These are phyloP conservation scores for Thunnus thynnus DNA, from an alignment of 2,113 vertebrate species.

Conservation along the genomic window DNA sequence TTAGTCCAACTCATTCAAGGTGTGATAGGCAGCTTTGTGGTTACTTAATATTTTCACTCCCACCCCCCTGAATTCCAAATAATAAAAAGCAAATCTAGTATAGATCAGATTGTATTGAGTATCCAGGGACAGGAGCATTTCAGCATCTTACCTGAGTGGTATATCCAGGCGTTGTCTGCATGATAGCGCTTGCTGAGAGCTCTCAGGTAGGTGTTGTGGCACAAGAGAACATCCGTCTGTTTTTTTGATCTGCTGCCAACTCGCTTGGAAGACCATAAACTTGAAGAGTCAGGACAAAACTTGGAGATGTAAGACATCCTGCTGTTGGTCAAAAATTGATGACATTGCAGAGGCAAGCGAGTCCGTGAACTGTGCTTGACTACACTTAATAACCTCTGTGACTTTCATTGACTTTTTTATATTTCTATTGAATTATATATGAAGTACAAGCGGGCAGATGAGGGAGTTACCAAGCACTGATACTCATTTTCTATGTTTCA, in stretches of 20 bases:
- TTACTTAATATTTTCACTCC: slow-evolving; percentile 1
- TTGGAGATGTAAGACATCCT: neutral
- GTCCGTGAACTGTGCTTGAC: too few species aligned
- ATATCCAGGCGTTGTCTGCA: too few species aligned
- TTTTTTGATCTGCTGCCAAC: slow-evolving; percentile 21
- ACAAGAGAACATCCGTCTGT: neutral
- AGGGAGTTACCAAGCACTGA: too few species aligned
- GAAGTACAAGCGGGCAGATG: too few species aligned
- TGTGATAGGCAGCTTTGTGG: neutral
- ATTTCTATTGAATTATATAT: too few species aligned
- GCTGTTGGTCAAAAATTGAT: too few species aligned
- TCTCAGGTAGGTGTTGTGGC: neutral
- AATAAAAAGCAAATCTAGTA: neutral
- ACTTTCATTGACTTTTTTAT: too few species aligned
- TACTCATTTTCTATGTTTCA: too few species aligned
- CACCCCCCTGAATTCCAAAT: neutral
- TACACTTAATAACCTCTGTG: too few species aligned
- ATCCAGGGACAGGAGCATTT: neutral
- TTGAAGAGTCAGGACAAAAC: neutral
- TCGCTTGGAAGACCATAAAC: slow-evolving; percentile 1
- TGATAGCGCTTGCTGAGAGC: too few species aligned
- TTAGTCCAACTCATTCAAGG: slow-evolving; percentile 10
- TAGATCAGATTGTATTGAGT: neutral
- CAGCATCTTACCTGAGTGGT: neutral
- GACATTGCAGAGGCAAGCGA: too few species aligned